Evolutionary conservation across 2,888 invertebrate species (phyloP).

Genomic region (Scotopteryx bipunctaria): DNA sequence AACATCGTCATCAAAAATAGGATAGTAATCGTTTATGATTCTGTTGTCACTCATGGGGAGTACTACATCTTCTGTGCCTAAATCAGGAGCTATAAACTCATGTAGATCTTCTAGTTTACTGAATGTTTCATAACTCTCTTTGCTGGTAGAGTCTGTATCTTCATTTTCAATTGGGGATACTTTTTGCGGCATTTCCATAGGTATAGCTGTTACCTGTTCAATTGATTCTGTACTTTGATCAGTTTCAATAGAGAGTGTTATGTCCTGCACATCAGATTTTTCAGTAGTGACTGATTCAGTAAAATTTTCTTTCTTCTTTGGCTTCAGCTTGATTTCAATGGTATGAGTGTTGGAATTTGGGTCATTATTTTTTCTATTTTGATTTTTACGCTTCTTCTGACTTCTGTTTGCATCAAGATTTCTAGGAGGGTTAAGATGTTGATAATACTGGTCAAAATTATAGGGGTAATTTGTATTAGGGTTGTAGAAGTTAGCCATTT

Average conservation of each 20-base stretch:
- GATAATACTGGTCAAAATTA: slow-evolving; percentile 40
- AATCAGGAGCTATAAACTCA: slow-evolving; percentile 33
- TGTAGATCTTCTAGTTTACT: slow-evolving; percentile 30
- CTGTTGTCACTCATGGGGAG: slow-evolving; percentile 44
- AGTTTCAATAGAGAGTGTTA: slow-evolving; percentile 29
- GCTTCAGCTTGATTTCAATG: slow-evolving; percentile 25
- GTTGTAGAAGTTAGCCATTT: slow-evolving; percentile 27
- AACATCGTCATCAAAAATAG: slow-evolving; percentile 59
- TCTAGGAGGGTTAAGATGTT: slow-evolving; percentile 22
- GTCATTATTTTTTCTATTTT: slow-evolving; percentile 11
- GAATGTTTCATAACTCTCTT: slow-evolving; percentile 23
- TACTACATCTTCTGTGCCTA: slow-evolving; percentile 45
- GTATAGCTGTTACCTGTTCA: slow-evolving; percentile 27
- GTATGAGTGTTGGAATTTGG: slow-evolving; percentile 15
- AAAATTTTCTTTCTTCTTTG: slow-evolving; percentile 28
- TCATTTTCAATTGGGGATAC: slow-evolving; percentile 22
- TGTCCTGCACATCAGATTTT: slow-evolving; percentile 31
- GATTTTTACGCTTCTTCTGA: slow-evolving; percentile 26
- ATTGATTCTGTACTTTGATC: slow-evolving; percentile 27
- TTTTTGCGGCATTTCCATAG: slow-evolving; percentile 31
- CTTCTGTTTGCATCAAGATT: slow-evolving; percentile 22
- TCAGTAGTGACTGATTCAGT: slow-evolving; percentile 24
- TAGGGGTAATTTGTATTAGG: slow-evolving; percentile 32
- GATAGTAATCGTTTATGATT: slow-evolving; percentile 65
- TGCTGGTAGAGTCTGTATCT: slow-evolving; percentile 17